These are phyloP conservation scores for Dichetophora obliterata DNA, from an alignment of 2,888 invertebrate genomes.

Conservation along the genomic window DNA sequence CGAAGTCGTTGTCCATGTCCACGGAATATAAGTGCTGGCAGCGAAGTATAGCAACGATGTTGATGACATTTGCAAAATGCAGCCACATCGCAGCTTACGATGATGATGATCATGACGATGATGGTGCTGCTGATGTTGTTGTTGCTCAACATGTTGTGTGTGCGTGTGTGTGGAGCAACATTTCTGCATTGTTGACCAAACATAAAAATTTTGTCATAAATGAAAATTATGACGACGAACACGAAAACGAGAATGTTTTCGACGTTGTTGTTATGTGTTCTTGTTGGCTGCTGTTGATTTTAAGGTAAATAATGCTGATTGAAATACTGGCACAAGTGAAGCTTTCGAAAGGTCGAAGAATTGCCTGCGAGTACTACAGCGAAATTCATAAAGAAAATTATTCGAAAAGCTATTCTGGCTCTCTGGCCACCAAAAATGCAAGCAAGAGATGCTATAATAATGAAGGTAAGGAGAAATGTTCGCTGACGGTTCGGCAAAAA, in stretches of 20 bases:
- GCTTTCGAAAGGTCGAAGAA: constrained; percentile 49
- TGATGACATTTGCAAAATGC: constrained; percentile 14
- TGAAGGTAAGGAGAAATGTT: no score
- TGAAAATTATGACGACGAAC: constrained; percentile 50
- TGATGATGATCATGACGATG: constrained; percentile 5
- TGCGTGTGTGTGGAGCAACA: background rate
- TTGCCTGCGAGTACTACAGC: background rate
- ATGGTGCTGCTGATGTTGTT: background rate
- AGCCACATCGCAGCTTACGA: background rate
- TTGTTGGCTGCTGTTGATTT: background rate
- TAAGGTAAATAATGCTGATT: constrained; percentile 24
- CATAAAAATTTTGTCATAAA: constrained; percentile 58
- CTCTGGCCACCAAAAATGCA: no score
- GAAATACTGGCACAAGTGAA: constrained; percentile 45
- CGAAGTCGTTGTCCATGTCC: constrained; percentile 24
- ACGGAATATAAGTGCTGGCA: constrained; percentile 16
- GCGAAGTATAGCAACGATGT: constrained; percentile 13
- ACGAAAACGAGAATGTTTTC: constrained; percentile 18
- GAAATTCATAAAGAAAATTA: constrained; percentile 9
- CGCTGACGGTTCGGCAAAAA: no score
- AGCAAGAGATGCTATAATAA: no score
- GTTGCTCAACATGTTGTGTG: background rate
- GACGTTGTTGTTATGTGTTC: constrained; percentile 7
- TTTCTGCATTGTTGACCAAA: constrained; percentile 61
- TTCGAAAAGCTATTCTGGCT: background rate